Base-by-base conservation (phyloP, 2,888 invertebrate species). In the Theretra japonica region DNA sequence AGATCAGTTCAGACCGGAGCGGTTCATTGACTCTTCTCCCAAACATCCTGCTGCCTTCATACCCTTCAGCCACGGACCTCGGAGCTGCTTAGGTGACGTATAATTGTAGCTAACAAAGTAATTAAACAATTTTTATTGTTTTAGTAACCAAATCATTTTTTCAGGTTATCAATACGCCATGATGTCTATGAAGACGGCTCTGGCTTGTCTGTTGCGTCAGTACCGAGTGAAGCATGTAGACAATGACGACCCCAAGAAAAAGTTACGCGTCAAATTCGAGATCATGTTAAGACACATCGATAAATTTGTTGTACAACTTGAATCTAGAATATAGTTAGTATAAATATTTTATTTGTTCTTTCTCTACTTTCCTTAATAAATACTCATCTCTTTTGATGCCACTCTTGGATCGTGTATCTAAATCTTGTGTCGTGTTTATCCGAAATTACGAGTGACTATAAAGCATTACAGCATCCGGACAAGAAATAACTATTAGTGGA, bases 1-100 rank as follows among this genome's bases (percentile, higher is more conserved):
- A 0, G 86, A 88, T 33, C 62, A 77, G 56, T 91, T 86, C 79
- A 77, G 81, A 23, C 90, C 90, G 0, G 88, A 90, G 23, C 77
- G 90, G 25, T 91, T 89, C 74, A 69, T 88, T 1, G 78, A 85
- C 70, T 76, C 72, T 7, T 72, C 74, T 0, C 74, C 80, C 3
- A 75, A 73, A 11, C 82, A 88, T 50, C 83, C 85, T 0, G 79
- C 78, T 11, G 83, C 84, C 0, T 88, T 77, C 73, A 72, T 87
- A 19, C 75, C 85, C 0, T 89, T 88, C 58, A 87, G 87, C 69
- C 73, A 77, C 19, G 86, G 87, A 6, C 79, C 85, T 0, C 81
- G 88, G 69, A 85, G 82, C 69, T 89, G 89, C 71, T 68, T 86
- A 62, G 88, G 88, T 89, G 69, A 83, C 78, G 28, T 28, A 28